Base-by-base conservation (phyloP, 1,140 invertebrate species). In the Dendrolimus kikuchii region DNA sequence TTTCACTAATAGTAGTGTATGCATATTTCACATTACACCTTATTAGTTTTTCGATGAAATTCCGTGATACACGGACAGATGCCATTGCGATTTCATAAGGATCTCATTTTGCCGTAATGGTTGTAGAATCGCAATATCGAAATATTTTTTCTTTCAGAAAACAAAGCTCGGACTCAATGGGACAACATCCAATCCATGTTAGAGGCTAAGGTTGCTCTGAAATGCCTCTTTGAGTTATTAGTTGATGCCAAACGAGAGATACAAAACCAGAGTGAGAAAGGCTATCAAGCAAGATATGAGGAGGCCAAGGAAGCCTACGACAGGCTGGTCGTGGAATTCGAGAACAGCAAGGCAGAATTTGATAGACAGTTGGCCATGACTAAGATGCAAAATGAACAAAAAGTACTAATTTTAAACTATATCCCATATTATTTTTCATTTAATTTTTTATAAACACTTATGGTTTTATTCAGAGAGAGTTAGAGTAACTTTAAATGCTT, bases 171-270 rank as follows among this genome's bases (percentile, higher is more conserved):
- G 52, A 86, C 84, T 0, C 84, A 92, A 50, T 91, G 89, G 77
- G 92, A 94, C 47, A 86, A 81, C 41, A 80, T 94, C 2, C 90
- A 92, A 51, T 90, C 90, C 2, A 89, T 94, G 79, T 69, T 86
- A 0, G 93, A 95, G 67, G 91, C 91, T 0, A 93, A 92, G 71
- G 81, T 72, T 38, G 91, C 89, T 5, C 51, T 93, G 0, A 90
- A 91, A 73, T 85, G 83, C 40, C 63, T 92, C 4, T 91, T 92
- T 62, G 89, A 92, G 38, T 62, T 89, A 7, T 71, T 88, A 0
- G 82, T 88, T 2, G 88, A 91, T 46, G 77, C 88, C 5, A 89
- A 88, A 49, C 77, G 86, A 23, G 88, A 90, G 52, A 58, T 86
- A 0, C 74, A 78, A 51, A 86, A 70, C 52, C 73, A 81, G 51